Evolutionary conservation across 2,888 invertebrate species (phyloP).

Genomic region (Drosophila koepferae): DNA sequence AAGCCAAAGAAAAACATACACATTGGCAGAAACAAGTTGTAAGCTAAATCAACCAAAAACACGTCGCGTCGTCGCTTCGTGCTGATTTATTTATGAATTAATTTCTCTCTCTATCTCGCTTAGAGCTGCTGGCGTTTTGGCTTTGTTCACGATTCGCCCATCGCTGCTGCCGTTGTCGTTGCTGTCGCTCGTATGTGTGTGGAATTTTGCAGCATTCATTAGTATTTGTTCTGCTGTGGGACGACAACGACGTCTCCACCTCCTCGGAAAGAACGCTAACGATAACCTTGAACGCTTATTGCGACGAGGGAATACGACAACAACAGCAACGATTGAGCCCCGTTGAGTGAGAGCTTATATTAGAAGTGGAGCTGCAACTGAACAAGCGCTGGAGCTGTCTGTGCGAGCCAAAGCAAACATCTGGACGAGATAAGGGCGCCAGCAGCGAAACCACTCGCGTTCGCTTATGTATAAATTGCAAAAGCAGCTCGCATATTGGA

Average conservation of each 20-base stretch:
- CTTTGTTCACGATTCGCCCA: slow-evolving; percentile 58
- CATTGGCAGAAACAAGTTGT: slow-evolving; percentile 46
- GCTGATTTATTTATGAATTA: slow-evolving; percentile 77
- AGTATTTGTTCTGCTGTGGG: slow-evolving; percentile 66
- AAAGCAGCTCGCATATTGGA: slow-evolving; percentile 48
- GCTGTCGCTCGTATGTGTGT: slow-evolving; percentile 46
- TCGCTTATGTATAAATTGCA: slow-evolving; percentile 47
- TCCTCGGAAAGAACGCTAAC: slow-evolving; percentile 28
- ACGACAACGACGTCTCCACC: slow-evolving; percentile 65
- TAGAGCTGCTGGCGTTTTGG: slow-evolving; percentile 50
- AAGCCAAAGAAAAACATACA: slow-evolving; percentile 42
- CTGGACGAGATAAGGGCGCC: slow-evolving; percentile 73
- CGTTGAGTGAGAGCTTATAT: slow-evolving; percentile 30
- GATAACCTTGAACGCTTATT: slow-evolving; percentile 66
- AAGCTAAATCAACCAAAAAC: slow-evolving; percentile 54
- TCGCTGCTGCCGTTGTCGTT: slow-evolving; percentile 3
- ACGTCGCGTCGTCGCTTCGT: slow-evolving; percentile 56
- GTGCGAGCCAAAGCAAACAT: slow-evolving; percentile 62
- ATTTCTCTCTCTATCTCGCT: slow-evolving; percentile 66
- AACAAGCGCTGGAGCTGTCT: slow-evolving; percentile 36
- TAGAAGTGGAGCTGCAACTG: slow-evolving; percentile 45
- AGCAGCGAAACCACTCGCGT: slow-evolving; percentile 12
- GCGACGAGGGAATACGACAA: slow-evolving; percentile 30
- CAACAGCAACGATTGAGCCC: slow-evolving; percentile 21
- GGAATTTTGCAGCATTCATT: slow-evolving; percentile 69